A percentile compares a stretch with the other conserved stretches of the same genome.
Evolutionary conservation across 2,797 vertebrate species (phyloP).

Genomic region (Staurois parvus): DNA sequence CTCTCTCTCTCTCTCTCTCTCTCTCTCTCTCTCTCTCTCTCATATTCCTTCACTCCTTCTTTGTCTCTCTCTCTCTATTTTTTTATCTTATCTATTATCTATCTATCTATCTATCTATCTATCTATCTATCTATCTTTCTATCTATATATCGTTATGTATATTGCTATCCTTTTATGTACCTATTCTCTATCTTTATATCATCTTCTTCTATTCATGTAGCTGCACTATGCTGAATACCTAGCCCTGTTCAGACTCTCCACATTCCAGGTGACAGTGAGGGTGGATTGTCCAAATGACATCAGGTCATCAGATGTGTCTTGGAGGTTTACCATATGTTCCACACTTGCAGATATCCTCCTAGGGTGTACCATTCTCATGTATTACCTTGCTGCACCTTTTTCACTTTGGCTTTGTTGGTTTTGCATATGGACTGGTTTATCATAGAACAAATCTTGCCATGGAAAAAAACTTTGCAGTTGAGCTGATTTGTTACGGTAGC

Average conservation of each 20-base stretch:
- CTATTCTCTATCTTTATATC: too few relatives aligned
- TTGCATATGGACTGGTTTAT: background rate
- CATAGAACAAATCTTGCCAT: slow-evolving; percentile 54
- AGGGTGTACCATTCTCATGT: background rate
- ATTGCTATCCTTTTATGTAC: too few relatives aligned
- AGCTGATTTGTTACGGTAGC: slow-evolving; percentile 66
- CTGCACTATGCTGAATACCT: too few relatives aligned
- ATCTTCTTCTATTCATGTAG: background rate
- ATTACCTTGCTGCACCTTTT: background rate
- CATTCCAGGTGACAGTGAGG: slow-evolving; percentile 65
- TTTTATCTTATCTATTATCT: background rate
- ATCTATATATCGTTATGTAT: background rate
- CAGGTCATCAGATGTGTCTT: slow-evolving; percentile 42
- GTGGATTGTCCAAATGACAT: slow-evolving; percentile 68
- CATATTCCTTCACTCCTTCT: too few relatives aligned
- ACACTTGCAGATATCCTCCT: background rate
- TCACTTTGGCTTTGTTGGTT: background rate
- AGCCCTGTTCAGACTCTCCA: background rate
- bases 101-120: background rate
- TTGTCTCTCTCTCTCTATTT: too few relatives aligned
- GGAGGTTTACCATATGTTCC: background rate
- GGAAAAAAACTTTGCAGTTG: slow-evolving; percentile 64
- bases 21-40: too few relatives aligned
- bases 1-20: too few relatives aligned
- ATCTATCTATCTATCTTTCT: background rate